Evolutionary conservation across 2,113 vertebrate species (phyloP).

Genomic region (Brienomyrus brachyistius): DNA sequence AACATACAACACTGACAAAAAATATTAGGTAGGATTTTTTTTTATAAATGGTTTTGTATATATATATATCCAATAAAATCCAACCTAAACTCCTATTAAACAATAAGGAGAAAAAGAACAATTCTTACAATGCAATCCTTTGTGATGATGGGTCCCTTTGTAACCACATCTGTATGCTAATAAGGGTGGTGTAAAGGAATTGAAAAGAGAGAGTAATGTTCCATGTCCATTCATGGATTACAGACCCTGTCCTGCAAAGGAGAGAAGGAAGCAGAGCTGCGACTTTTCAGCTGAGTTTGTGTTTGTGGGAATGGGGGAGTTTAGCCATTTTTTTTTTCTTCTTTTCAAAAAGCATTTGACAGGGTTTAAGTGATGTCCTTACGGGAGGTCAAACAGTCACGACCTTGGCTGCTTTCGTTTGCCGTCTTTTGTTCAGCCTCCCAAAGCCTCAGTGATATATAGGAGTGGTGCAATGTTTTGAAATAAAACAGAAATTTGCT

Average conservation of each 20-base stretch:
- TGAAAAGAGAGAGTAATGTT: constrained; percentile 41
- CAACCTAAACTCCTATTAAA: constrained; percentile 6
- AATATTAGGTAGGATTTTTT: constrained; percentile 32
- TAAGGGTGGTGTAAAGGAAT: constrained; percentile 40
- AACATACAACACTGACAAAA: neutral
- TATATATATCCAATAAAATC: neutral
- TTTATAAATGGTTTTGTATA: neutral
- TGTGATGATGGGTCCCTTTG: constrained; percentile 55
- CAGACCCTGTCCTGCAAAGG: constrained; percentile 17
- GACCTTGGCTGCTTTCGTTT: neutral
- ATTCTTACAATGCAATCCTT: constrained; percentile 45
- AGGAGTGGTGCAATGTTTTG: neutral
- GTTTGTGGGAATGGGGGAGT: constrained; percentile 12
- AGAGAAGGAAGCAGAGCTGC: neutral
- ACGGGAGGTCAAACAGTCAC: constrained; percentile 3
- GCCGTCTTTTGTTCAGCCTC: neutral
- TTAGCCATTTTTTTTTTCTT: neutral
- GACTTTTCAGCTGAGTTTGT: constrained; percentile 15
- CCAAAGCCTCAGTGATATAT: neutral
- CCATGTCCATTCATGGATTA: constrained; percentile 37
- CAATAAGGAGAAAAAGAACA: constrained; percentile 34
- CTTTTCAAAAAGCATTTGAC: constrained; percentile 15
- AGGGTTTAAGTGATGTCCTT: neutral
- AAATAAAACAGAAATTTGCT: neutral
- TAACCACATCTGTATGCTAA: constrained; percentile 70